A percentile compares a stretch with the other conserved stretches of the same genome.
phyloP scores from a whole-genome alignment of 2,113 vertebrate genomes.

The Caranx melampygus region DNA sequence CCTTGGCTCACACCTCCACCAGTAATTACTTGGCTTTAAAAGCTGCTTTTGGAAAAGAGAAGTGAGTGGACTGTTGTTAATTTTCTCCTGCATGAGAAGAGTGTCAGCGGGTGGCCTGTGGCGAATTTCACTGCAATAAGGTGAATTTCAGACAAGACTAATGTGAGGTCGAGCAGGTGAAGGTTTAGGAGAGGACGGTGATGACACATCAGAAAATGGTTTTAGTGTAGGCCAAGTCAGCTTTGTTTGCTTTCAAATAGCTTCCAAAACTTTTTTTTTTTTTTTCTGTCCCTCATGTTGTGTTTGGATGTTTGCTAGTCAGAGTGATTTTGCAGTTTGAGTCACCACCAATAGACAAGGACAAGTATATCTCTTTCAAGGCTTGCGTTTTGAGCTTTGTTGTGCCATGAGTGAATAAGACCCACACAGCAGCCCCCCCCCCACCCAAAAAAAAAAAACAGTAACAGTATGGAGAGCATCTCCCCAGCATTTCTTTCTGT shows the following conservation, averaged over 20 bases:
- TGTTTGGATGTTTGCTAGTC: neutral
- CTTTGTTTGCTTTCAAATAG: slow-evolving; percentile 51
- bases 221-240: slow-evolving; percentile 17
- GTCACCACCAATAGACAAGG: slow-evolving; percentile 26
- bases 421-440: slow-evolving; percentile 3
- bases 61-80: slow-evolving; percentile 34
- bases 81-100: slow-evolving; percentile 42
- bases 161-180: slow-evolving; percentile 56
- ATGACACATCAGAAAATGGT: slow-evolving; percentile 57
- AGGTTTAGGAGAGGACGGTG: slow-evolving; percentile 58
- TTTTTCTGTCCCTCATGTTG: neutral
- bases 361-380: slow-evolving; percentile 34
- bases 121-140: slow-evolving; percentile 44
- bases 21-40: slow-evolving; percentile 54
- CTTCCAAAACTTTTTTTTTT: slow-evolving; percentile 13
- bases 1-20: slow-evolving; percentile 57
- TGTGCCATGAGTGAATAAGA: slow-evolving; percentile 36
- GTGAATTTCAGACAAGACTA: slow-evolving; percentile 64
- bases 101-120: slow-evolving; percentile 26
- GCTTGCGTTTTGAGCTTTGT: slow-evolving; percentile 45
- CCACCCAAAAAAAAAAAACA: neutral
- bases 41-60: slow-evolving; percentile 31
- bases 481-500: slow-evolving; percentile 48
- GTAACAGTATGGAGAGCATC: slow-evolving; percentile 40
- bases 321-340: slow-evolving; percentile 28